These are phyloP conservation scores for Pseudorhombus dupliciocellatus DNA, from an alignment of 2,113 vertebrate genomes.

Conservation along the genomic window DNA sequence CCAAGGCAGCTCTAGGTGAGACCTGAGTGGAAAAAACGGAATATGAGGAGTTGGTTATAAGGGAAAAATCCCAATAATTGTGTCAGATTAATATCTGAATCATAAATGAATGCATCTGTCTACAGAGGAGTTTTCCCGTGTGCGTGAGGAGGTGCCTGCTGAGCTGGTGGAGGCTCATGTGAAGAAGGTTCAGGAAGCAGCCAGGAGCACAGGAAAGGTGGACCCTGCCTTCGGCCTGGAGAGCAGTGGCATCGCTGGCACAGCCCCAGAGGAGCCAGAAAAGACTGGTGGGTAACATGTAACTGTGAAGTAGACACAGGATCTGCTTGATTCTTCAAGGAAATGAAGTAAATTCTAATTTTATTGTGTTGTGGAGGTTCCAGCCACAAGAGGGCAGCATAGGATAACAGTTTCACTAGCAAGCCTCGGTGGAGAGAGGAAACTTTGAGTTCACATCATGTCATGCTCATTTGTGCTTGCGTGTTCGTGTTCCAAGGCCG, in stretches of 20 bases:
- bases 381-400: slow-evolving; percentile 65
- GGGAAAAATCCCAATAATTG: no score
- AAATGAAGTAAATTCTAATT: neutral
- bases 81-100: neutral
- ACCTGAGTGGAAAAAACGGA: neutral
- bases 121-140: slow-evolving; percentile 95
- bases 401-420: neutral
- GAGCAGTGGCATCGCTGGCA: slow-evolving; percentile 95
- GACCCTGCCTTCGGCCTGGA: slow-evolving; percentile 91
- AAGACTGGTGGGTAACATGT: slow-evolving; percentile 82
- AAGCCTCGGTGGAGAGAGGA: neutral
- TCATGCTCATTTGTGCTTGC: neutral
- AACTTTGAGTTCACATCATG: neutral
- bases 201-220: slow-evolving; percentile 90
- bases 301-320: neutral
- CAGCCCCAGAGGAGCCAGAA: slow-evolving; percentile 90
- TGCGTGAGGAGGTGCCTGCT: slow-evolving; percentile 93
- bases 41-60: neutral
- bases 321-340: neutral
- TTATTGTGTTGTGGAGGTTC: neutral
- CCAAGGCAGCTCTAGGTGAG: slow-evolving; percentile 92
- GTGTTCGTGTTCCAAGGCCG: neutral
- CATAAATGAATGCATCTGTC: neutral
- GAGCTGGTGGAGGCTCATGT: slow-evolving; percentile 97
- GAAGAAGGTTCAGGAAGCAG: slow-evolving; percentile 95